Percentiles rank a stretch among this genome's conserved stretches.
Evolutionary conservation across 2,797 vertebrate genomes (phyloP).

Genomic region (Xerus rutilus): DNA sequence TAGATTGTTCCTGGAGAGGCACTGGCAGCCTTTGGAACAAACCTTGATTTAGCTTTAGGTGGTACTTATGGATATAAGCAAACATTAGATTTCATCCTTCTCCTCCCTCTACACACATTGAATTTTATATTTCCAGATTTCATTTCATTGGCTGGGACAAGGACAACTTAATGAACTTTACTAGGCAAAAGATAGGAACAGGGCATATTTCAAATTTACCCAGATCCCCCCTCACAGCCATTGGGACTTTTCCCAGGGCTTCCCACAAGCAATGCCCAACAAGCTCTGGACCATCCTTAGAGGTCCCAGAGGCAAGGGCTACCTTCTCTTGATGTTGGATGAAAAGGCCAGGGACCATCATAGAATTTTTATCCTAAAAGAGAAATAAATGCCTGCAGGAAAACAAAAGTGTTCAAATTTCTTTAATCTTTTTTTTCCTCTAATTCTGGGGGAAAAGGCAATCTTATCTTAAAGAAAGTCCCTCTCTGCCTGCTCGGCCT

Average conservation of each 20-base stretch:
- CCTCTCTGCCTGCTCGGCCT: background rate
- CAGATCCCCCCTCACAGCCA: background rate
- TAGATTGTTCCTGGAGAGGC: background rate
- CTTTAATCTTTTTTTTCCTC: background rate
- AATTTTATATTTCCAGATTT: background rate
- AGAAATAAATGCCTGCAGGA: constrained; percentile 25
- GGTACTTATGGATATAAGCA: background rate
- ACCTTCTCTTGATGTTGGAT: background rate
- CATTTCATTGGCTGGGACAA: background rate
- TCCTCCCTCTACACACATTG: background rate
- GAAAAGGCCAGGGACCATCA: too few species aligned
- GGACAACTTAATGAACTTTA: background rate
- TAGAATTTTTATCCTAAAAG: background rate
- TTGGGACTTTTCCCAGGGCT: background rate
- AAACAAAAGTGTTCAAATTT: background rate
- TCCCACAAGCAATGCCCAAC: accelerated
- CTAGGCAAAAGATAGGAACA: background rate
- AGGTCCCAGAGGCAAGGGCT: background rate
- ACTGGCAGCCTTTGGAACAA: accelerated
- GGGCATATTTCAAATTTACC: background rate
- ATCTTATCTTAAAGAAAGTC: background rate
- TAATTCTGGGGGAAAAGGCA: background rate
- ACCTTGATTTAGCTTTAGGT: accelerated
- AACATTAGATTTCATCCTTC: background rate
- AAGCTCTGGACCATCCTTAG: background rate